Base-by-base conservation (phyloP, 2,888 invertebrate species). In the Noctua comes region DNA sequence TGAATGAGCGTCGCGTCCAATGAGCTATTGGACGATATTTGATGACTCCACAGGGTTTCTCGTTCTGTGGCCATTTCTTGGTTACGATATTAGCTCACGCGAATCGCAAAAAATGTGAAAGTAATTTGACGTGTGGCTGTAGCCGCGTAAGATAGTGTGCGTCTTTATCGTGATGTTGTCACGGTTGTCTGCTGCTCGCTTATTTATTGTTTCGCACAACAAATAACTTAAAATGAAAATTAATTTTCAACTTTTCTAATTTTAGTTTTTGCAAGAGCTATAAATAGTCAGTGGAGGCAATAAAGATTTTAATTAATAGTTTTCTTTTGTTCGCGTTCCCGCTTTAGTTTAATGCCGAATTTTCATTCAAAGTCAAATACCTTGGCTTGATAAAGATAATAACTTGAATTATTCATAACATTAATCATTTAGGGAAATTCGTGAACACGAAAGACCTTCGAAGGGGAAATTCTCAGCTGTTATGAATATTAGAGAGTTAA, bases 91-190 rank as follows among this genome's bases (percentile, higher is more conserved):
- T 77, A 54, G 78, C 70, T 78, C 71, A 80, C 79, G 79, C 91
- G 84, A 91, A 91, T 80, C 73, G 82, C 91, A 87, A 92, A 92
- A 94, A 94, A 93, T 94, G 94, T 94, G 94, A 94, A 94, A 94
- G 94, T 94, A 90, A 89, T 90, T 89, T 85, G 88, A 90, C 78
- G 89, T 88, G 86, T 89, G 75, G 75, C 78, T 65, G 73, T 54
- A 65, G 46, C 66, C 68, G 87, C 83, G 86, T 83, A 74, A 76
- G 82, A 76, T 68, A 74, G 82, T 82, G 80, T 86, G 88, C 86
- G 85, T 77, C 70, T 88, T 88, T 90, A 91, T 91, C 90, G 90
- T 86, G 89, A 88, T 90, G 82, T 73, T 79, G 93, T 91, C 92
- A 93, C 92, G 93, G 86, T 89, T 88, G 88, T 75, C 84, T 89